These are phyloP conservation scores for Myrmophylax atrothorax DNA, from an alignment of 2,113 vertebrate genomes.

Conservation along the genomic window DNA sequence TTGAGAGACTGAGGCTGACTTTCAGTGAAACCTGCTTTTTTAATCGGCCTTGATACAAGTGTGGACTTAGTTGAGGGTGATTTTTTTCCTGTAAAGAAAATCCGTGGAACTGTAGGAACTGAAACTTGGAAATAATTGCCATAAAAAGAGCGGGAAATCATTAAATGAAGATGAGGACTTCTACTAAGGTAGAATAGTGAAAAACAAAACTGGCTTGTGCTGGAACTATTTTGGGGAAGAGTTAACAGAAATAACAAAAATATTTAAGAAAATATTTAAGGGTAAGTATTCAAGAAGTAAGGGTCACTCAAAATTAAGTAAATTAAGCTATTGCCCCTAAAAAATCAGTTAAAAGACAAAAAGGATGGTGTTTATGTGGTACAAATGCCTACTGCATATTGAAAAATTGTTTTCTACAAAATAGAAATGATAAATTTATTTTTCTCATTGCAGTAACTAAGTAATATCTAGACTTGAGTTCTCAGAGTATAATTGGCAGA, in stretches of 20 bases:
- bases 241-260: background rate
- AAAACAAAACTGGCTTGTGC: background rate
- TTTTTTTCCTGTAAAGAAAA: background rate
- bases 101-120: background rate
- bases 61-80: background rate
- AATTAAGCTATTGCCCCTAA: background rate
- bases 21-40: background rate
- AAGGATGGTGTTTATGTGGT: background rate
- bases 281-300: background rate
- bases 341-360: background rate
- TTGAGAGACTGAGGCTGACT: background rate
- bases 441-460: slow-evolving; percentile 1
- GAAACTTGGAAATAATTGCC: background rate
- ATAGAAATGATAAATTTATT: background rate
- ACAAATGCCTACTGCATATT: background rate
- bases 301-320: background rate
- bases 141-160: background rate
- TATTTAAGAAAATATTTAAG: background rate
- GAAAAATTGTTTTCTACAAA: background rate
- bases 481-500: background rate
- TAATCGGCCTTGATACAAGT: background rate
- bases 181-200: background rate
- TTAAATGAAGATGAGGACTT: background rate
- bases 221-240: background rate
- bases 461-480: background rate